Percentiles rank a stretch among this genome's conserved stretches.
Evolutionary conservation across 2,113 vertebrate species (phyloP).

Genomic region (Apodemus sylvaticus): DNA sequence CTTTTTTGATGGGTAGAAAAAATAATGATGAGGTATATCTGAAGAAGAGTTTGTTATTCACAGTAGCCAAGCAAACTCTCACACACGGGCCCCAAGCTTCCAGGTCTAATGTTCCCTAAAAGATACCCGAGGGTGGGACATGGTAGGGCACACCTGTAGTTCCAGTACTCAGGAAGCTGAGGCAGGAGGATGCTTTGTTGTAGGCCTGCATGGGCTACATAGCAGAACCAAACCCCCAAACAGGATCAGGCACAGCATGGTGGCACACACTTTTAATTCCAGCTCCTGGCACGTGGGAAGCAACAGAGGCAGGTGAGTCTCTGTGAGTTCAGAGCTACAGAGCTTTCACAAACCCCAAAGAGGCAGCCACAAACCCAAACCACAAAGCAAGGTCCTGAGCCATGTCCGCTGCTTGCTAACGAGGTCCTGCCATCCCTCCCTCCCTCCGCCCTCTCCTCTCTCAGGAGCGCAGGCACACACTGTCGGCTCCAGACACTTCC

Average conservation of each 20-base stretch:
- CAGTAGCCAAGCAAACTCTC: background rate
- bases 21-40: background rate
- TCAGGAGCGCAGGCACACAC: background rate
- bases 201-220: background rate
- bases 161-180: background rate
- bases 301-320: too few relatives aligned
- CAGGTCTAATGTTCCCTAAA: fast-evolving
- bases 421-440: background rate
- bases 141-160: background rate
- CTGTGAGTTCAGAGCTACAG: background rate
- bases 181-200: background rate
- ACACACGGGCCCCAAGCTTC: background rate
- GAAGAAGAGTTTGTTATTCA: background rate
- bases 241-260: background rate
- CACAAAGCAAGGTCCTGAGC: background rate
- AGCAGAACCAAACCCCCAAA: background rate
- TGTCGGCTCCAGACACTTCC: background rate
- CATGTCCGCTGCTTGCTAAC: background rate
- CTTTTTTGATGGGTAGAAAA: background rate
- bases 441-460: fast-evolving
- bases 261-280: too few relatives aligned
- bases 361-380: background rate
- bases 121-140: background rate
- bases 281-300: background rate
- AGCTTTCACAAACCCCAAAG: background rate